A percentile compares a stretch with the other conserved stretches of the same genome.
These are phyloP conservation scores for Lepus oiostolus DNA, from an alignment of 2,797 vertebrate species.

Conservation along the genomic window DNA sequence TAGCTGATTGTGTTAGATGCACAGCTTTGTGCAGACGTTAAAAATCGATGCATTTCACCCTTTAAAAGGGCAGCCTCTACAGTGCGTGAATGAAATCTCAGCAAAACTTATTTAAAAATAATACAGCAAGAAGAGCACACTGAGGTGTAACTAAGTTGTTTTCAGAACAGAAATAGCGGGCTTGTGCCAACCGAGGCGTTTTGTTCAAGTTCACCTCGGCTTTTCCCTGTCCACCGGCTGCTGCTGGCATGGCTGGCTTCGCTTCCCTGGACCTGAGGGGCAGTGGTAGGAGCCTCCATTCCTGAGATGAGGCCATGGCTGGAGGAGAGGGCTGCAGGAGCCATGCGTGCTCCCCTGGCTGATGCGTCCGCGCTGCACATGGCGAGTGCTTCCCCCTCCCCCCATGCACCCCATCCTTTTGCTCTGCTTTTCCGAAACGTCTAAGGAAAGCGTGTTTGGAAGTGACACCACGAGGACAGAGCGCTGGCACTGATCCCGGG, in stretches of 20 bases:
- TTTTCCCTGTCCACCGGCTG: not conserved
- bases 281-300: not conserved
- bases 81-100: not conserved
- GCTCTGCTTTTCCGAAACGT: not conserved
- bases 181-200: not conserved
- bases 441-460: not conserved
- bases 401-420: not conserved
- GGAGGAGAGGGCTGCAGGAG: not conserved
- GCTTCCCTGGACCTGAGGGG: fast-evolving
- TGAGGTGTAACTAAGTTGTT: not conserved
- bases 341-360: fast-evolving
- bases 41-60: not conserved
- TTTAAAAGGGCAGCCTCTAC: not conserved
- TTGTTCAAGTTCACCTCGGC: not conserved
- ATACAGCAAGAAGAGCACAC: not conserved
- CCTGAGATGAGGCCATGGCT: too few species aligned
- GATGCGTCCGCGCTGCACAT: fast-evolving
- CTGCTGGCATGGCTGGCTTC: not conserved
- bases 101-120: not conserved
- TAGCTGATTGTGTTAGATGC: not conserved
- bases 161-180: not conserved
- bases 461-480: not conserved
- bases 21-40: not conserved
- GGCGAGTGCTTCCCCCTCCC: not conserved
- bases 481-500: not conserved